Percentiles rank a stretch among this genome's conserved stretches.
These are phyloP conservation scores for Pelagia noctiluca DNA, from an alignment of 30 jellyfish, hydroid and myxozoan species.

Conservation along the genomic window DNA sequence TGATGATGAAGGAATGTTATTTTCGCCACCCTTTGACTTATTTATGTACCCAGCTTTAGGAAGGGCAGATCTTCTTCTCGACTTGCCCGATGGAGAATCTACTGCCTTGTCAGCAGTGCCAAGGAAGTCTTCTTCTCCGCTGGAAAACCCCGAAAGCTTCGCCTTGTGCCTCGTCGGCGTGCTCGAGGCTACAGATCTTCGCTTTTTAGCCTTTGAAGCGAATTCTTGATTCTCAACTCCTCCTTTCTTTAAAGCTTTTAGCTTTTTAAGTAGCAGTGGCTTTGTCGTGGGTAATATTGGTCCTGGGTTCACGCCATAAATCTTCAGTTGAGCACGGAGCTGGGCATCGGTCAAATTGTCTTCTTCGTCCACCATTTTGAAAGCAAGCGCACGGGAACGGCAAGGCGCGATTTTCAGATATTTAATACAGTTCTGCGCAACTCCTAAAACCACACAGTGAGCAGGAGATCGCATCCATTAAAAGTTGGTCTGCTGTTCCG, in stretches of 20 bases:
- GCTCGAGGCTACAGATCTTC: slow-evolving; percentile 65
- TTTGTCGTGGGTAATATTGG: slow-evolving; percentile 85
- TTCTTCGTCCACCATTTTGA: slow-evolving; percentile 91
- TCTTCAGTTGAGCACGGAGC: slow-evolving; percentile 77
- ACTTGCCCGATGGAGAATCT: slow-evolving; percentile 26
- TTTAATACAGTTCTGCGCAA: not conserved
- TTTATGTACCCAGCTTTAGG: slow-evolving; percentile 25
- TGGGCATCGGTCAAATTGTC: slow-evolving; percentile 76
- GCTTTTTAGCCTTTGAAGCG: slow-evolving; percentile 34
- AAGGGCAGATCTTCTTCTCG: slow-evolving; percentile 55
- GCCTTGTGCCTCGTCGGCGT: slow-evolving; percentile 57
- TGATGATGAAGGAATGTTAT: not conserved
- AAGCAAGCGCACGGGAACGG: slow-evolving; percentile 14
- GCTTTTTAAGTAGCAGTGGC: slow-evolving; percentile 64
- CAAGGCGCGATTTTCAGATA: slow-evolving; percentile 33
- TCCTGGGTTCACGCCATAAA: slow-evolving; percentile 75
- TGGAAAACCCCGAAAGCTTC: slow-evolving; percentile 81
- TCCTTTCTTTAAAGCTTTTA: slow-evolving; percentile 42
- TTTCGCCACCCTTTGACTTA: slow-evolving; percentile 20
- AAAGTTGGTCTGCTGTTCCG: too few species aligned
- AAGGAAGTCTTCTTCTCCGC: slow-evolving; percentile 81
- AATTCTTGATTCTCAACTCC: not conserved
- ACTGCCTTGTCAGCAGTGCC: slow-evolving; percentile 1
- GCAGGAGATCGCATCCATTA: not conserved
- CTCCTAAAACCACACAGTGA: slow-evolving; percentile 1